Percentiles rank a stretch among this genome's conserved stretches.
Evolutionary conservation across 2,888 invertebrate species (phyloP).

Genomic region (Acronicta psi): DNA sequence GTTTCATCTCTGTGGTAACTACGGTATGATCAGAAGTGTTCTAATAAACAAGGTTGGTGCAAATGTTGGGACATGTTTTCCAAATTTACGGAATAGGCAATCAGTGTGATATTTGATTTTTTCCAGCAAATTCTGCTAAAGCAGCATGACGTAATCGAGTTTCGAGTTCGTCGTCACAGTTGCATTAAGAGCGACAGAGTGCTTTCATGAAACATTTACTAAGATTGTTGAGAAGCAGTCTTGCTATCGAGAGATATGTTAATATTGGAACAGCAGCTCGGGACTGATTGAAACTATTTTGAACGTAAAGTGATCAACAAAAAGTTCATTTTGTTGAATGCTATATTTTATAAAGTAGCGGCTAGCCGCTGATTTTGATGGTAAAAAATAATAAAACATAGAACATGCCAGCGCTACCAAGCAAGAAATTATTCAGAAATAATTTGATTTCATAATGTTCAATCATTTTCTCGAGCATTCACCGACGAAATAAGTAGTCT

Average conservation of each 20-base stretch:
- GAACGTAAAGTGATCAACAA: no score
- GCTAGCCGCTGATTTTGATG: no score
- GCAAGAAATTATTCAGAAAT: background rate
- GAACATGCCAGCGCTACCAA: no score
- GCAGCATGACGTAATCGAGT: constrained; percentile 24
- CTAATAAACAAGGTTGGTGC: constrained; percentile 15
- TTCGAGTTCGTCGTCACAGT: constrained; percentile 26
- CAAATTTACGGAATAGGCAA: constrained; percentile 41
- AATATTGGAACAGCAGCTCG: constrained; percentile 4
- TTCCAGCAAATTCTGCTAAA: constrained; percentile 14
- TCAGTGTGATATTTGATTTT: constrained; percentile 30
- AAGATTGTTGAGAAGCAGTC: constrained; percentile 25
- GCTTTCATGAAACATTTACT: constrained; percentile 30
- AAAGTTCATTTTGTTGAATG: no score
- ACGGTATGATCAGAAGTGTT: constrained; percentile 22
- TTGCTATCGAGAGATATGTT: constrained; percentile 31
- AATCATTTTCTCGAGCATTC: background rate
- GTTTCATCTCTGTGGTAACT: constrained; percentile 33
- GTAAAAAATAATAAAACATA: no score
- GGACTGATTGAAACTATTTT: no score
- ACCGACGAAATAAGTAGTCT: no score
- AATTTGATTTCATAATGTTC: background rate
- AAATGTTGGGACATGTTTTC: constrained; percentile 27
- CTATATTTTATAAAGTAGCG: no score
- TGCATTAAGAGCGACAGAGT: constrained; percentile 29